Base-by-base conservation (phyloP, 2,113 vertebrate species). In the Catharus minimus region DNA sequence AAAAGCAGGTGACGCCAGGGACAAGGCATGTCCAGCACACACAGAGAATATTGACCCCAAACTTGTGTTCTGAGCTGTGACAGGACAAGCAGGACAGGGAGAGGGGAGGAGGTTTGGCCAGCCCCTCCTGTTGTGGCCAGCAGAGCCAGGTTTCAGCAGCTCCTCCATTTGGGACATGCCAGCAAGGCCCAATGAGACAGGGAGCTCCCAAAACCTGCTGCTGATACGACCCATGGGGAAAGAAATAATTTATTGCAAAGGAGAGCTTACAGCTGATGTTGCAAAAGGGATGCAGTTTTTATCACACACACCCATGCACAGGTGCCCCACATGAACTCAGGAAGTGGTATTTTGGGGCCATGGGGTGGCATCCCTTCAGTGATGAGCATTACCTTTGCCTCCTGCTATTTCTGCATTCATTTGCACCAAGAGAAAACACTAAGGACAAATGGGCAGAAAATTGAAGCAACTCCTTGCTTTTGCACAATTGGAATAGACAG, bases 161-260 rank as follows among this genome's bases (percentile, higher is more conserved):
- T 69, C 1, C 5, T 5, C 13, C 0, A 0, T 36, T 32, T 62
- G 67, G 46, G 22, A n/a, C 53, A 22, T 44, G 18, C 11, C 52
- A 52, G 21, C 39, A 43, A 4, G 24, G 50, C 53, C 52, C 27
- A 60, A 32, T 65, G n/a, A 87, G 41, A 82, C 4, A 65, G 19
- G 24, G 26, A 82, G 11, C 20, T 82, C 19, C 50, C 53, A 47
- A 77, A 88, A 81, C 10, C 5, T 5, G 26, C 57, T 71, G 80
- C 13, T 5, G 5, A 7, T 33, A 33, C 0, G 3, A 60, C 10
- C 43, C 24, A 27, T 0, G 12, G 20, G 15, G n/a, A 92, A 71
- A 53, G 68, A 89, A 95, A 83, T 78, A 4, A 74, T 52, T 94
- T 61, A 77, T 88, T 84, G 44, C 3, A 28, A 67, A 82, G 26